These are phyloP conservation scores for Paguma larvata DNA, from an alignment of 2,797 vertebrate genomes.

Conservation along the genomic window DNA sequence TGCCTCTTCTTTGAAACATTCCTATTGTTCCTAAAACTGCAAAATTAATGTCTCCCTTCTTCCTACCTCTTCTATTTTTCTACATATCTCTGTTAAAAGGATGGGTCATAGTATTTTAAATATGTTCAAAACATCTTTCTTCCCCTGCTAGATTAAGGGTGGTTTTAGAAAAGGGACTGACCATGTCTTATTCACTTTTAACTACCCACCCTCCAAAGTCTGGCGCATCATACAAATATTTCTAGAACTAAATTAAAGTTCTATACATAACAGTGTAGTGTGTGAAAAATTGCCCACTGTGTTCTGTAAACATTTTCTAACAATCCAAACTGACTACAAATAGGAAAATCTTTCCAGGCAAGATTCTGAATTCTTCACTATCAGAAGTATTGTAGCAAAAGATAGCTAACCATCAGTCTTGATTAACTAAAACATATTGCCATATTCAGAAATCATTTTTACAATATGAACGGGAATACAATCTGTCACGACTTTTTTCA, in stretches of 20 bases:
- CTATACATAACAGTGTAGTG: neutral
- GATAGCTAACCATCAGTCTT: neutral
- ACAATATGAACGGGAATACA: neutral
- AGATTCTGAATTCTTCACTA: conserved; percentile 9
- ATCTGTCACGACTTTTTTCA: neutral
- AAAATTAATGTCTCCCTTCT: conserved; percentile 36
- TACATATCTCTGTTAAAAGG: neutral
- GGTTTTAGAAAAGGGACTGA: neutral
- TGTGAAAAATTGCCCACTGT: neutral
- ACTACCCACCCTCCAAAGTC: neutral
- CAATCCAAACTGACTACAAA: neutral
- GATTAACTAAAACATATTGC: neutral
- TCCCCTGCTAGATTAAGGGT: neutral
- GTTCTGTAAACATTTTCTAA: conserved; percentile 21
- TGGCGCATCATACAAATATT: neutral
- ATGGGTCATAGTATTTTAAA: neutral
- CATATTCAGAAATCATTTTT: neutral
- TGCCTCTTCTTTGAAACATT: neutral
- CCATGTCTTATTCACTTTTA: neutral
- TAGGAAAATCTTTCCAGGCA: neutral
- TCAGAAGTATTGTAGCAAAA: neutral
- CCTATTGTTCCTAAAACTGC: neutral
- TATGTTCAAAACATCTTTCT: neutral
- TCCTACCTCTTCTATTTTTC: neutral
- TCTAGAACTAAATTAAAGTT: neutral